A percentile compares a stretch with the other conserved stretches of the same genome.
Evolutionary conservation across 2,888 invertebrate genomes (phyloP).

Genomic region (Drosophila merina): DNA sequence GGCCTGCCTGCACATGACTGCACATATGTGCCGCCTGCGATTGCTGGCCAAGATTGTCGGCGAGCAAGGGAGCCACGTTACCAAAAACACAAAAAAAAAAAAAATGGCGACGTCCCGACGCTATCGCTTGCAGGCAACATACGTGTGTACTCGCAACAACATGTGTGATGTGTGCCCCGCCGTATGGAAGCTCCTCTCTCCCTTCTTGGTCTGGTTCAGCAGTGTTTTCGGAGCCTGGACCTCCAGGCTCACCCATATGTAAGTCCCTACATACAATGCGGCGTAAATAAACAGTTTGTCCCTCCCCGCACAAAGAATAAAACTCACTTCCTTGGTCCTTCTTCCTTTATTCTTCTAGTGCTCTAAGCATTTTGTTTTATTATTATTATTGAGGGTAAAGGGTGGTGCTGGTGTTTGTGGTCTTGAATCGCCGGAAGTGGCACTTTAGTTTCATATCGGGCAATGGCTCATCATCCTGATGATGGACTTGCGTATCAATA

Average conservation of each 20-base stretch:
- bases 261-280: constrained; percentile 83
- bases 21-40: constrained; percentile 80
- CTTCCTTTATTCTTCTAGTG: constrained; percentile 15
- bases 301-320: constrained; percentile 28
- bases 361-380: constrained; percentile 62
- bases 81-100: constrained; percentile 25
- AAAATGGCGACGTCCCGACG: constrained; percentile 61
- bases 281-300: constrained; percentile 83
- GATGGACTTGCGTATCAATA: constrained; percentile 56
- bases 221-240: constrained; percentile 24
- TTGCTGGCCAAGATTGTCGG: constrained; percentile 71
- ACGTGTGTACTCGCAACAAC: constrained; percentile 83
- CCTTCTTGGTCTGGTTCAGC: not conserved
- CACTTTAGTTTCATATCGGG: constrained; percentile 56
- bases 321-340: constrained; percentile 19
- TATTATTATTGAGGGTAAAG: constrained; percentile 46
- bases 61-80: constrained; percentile 24
- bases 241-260: constrained; percentile 81
- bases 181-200: constrained; percentile 80
- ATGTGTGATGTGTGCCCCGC: constrained; percentile 84
- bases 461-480: constrained; percentile 37
- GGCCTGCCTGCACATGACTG: constrained; percentile 66
- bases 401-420: not conserved
- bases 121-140: constrained; percentile 84
- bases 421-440: constrained; percentile 54